A percentile compares a stretch with the other conserved stretches of the same genome.
Conservation (phyloP, 2,888 invertebrate genomes). For the Acanthopleura granulata region DNA sequence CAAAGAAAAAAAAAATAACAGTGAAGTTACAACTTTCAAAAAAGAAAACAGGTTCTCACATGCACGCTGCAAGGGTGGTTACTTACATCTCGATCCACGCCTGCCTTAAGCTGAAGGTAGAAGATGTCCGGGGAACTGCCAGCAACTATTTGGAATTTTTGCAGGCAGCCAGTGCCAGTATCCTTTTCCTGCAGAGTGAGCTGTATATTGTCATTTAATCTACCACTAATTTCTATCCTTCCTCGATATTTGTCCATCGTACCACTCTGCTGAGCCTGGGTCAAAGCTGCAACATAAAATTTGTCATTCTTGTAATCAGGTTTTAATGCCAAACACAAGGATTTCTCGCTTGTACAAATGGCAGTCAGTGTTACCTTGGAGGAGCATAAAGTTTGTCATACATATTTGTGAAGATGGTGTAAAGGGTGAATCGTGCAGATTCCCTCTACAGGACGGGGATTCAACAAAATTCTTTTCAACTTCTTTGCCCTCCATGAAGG, state of each 20-base stretch:
- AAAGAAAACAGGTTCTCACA: too few relatives aligned
- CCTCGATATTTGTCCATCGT: neutral
- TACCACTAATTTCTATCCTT: neutral
- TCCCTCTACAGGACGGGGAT: too few relatives aligned
- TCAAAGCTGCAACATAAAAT: neutral
- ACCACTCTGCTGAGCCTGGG: neutral
- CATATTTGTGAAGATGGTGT: too few relatives aligned
- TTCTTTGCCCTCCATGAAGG: too few relatives aligned
- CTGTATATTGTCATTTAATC: neutral
- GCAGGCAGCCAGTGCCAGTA: neutral
- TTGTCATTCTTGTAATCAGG: neutral
- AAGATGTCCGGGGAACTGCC: neutral
- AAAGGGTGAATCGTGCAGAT: too few relatives aligned
- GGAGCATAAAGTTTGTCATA: too few relatives aligned
- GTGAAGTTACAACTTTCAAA: too few relatives aligned
- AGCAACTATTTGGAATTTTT: neutral
- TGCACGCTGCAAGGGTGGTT: neutral
- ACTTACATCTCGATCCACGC: constrained; percentile 14
- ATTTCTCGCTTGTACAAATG: too few relatives aligned
- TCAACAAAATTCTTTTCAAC: too few relatives aligned
- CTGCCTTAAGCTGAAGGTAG: neutral
- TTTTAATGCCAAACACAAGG: neutral
- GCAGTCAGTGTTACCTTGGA: too few relatives aligned
- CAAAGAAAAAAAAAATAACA: too few relatives aligned
- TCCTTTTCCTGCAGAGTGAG: neutral